Conservation (phyloP, 2,797 vertebrate genomes). For the Epinephelus coioides region DNA sequence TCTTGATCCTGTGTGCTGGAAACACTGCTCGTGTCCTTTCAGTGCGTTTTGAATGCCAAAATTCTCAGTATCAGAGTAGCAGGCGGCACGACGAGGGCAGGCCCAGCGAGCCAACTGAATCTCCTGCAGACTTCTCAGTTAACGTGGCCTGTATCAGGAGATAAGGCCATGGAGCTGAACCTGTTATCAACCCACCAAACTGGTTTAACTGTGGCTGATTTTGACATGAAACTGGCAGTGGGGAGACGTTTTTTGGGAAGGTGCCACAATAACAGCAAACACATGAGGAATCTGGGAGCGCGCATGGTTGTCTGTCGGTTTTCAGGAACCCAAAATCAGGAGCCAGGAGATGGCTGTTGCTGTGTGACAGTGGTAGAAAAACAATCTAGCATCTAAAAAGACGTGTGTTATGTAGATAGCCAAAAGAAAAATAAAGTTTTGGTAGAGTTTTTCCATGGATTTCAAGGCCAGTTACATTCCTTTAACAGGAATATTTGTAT, state of each 20-base stretch:
- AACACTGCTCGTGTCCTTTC: background rate
- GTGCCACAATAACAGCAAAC: background rate
- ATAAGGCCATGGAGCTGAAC: slow-evolving; percentile 14
- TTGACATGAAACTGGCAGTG: slow-evolving; percentile 1
- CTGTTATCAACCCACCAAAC: slow-evolving; percentile 37
- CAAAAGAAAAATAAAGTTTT: background rate
- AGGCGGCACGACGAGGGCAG: background rate
- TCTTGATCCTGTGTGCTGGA: background rate
- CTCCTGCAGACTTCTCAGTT: slow-evolving; percentile 11
- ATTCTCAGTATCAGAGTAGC: background rate
- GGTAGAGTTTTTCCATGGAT: background rate
- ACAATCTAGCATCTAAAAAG: background rate
- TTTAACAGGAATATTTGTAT: background rate
- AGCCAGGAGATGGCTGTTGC: background rate
- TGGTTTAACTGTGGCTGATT: slow-evolving; percentile 34
- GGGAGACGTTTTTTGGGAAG: slow-evolving; percentile 17
- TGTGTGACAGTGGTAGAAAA: background rate
- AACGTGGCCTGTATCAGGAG: slow-evolving; percentile 9
- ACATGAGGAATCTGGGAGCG: background rate
- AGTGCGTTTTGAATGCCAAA: background rate
- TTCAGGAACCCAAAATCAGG: background rate
- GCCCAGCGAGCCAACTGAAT: background rate
- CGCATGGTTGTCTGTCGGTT: background rate
- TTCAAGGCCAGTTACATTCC: background rate
- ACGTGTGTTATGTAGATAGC: background rate